Evolutionary conservation across 2,888 invertebrate species (phyloP).

Genomic region (Caenorhabditis sp.): DNA sequence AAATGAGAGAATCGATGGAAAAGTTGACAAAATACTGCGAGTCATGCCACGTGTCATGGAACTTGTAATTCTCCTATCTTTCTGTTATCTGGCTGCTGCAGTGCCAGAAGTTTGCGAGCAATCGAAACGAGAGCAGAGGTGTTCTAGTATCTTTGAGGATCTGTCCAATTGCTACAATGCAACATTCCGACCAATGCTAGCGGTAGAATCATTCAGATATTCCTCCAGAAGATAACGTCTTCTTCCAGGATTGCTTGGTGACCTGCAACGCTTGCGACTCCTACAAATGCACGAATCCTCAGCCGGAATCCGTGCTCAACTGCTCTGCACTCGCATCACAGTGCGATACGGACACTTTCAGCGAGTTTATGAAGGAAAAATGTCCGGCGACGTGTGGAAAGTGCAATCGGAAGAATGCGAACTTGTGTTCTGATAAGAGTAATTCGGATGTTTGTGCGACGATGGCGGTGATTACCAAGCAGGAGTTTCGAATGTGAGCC

Average conservation of each 20-base stretch:
- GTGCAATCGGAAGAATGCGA: slow-evolving; percentile 65
- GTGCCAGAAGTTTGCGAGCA: slow-evolving; percentile 42
- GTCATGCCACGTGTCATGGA: slow-evolving; percentile 10
- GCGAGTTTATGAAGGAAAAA: slow-evolving; percentile 66
- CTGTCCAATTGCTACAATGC: slow-evolving; percentile 53
- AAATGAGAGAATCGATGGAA: slow-evolving; percentile 20
- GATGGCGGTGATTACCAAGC: slow-evolving; percentile 40
- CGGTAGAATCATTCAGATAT: slow-evolving; percentile 14
- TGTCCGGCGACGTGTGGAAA: slow-evolving; percentile 68
- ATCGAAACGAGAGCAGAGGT: slow-evolving; percentile 36
- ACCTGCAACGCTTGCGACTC: slow-evolving; percentile 68
- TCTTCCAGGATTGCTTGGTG: slow-evolving; percentile 62
- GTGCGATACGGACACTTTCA: slow-evolving; percentile 55
- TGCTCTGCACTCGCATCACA: slow-evolving; percentile 56
- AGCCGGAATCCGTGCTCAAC: slow-evolving; percentile 61
- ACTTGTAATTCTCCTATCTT: background rate
- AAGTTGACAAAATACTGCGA: slow-evolving; percentile 20
- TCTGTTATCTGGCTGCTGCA: background rate
- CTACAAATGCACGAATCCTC: slow-evolving; percentile 63
- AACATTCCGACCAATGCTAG: slow-evolving; percentile 50
- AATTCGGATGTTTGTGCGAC: slow-evolving; percentile 50
- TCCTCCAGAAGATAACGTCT: background rate
- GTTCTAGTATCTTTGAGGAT: slow-evolving; percentile 61
- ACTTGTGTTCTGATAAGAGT: slow-evolving; percentile 59
- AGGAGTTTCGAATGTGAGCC: background rate